These are phyloP conservation scores for Lethocerus indicus DNA, from an alignment of 1,140 invertebrate species.

Conservation along the genomic window DNA sequence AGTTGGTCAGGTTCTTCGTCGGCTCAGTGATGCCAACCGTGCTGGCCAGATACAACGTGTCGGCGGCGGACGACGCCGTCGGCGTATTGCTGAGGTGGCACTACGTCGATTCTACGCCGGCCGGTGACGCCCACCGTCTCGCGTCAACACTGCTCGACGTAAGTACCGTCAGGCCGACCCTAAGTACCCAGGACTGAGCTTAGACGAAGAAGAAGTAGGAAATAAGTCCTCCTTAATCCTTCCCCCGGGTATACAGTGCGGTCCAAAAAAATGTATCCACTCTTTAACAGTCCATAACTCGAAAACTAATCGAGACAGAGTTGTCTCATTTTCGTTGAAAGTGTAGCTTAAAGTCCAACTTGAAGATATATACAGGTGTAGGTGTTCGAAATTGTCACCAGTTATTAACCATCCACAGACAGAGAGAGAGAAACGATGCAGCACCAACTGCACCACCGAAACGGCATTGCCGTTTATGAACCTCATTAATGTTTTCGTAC, in stretches of 20 bases:
- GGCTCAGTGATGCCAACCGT: slow-evolving; percentile 29
- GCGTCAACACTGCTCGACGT: slow-evolving; percentile 19
- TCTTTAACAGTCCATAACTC: not conserved
- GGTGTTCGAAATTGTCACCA: no score
- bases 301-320: no score
- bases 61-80: slow-evolving; percentile 20
- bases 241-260: no score
- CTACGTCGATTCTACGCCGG: slow-evolving; percentile 26
- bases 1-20: slow-evolving; percentile 30
- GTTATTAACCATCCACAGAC: no score
- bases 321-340: no score
- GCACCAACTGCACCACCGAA: no score
- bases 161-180: not conserved
- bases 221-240: not conserved
- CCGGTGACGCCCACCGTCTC: slow-evolving; percentile 20
- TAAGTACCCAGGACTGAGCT: not conserved
- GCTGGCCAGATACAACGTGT: slow-evolving; percentile 23
- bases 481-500: no score
- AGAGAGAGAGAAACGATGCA: no score
- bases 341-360: no score
- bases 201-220: not conserved
- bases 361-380: no score
- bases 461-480: no score
- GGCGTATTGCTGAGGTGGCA: slow-evolving; percentile 31
- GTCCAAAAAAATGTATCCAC: not conserved